Evolutionary conservation across 2,888 invertebrate genomes (phyloP), one percentile per base, ranked within the genome.

Genomic region (Heliconius erato): DNA sequence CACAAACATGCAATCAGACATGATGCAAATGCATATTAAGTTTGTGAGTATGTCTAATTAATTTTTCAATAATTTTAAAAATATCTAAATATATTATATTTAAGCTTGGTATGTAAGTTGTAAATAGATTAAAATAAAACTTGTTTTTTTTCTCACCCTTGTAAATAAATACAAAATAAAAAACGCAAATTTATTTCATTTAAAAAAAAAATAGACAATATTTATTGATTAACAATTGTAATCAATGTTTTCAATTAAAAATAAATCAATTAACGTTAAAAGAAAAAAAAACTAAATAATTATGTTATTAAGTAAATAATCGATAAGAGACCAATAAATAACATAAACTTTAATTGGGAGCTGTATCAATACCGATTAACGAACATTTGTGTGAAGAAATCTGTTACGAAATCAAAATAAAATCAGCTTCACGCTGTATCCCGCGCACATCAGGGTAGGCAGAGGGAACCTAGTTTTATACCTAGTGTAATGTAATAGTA

Each of bases 231-330:
- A 54, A 44, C 11, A 35, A 3, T 63, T 32, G 19, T 35, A 76
- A 76, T 76, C 76, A 76, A 76, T 59, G 16, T 76, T 76, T 76
- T 76, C 32, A 76, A 76, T 63, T 35, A 35, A 16, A 76, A 23
- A 16, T 16, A 76, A 76, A 76, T 76, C 74, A 32, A 59, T 74
- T 54, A 59, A 76, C 59, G 5, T 74, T 59, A 32, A 59, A 35
- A 23, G 23, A 74, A 59, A 40, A 74, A 54, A 74, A 32, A 54
- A n/a, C 0, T n/a, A 23, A 23, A 59, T 74, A 59, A 63, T 76
- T 59, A 74, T 11, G 35, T 54, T 35, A 74, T n/a, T 74, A 54
- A 74, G 74, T 74, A 76, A 76, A 76, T 76, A 63, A 76, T 63
- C 76, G 76, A 76, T 76, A 63, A 74, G 59, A 63, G 14, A 76